A percentile compares a stretch with the other conserved stretches of the same genome.
phyloP scores from a whole-genome alignment of 2,797 vertebrate species.

The Mus caroli region DNA sequence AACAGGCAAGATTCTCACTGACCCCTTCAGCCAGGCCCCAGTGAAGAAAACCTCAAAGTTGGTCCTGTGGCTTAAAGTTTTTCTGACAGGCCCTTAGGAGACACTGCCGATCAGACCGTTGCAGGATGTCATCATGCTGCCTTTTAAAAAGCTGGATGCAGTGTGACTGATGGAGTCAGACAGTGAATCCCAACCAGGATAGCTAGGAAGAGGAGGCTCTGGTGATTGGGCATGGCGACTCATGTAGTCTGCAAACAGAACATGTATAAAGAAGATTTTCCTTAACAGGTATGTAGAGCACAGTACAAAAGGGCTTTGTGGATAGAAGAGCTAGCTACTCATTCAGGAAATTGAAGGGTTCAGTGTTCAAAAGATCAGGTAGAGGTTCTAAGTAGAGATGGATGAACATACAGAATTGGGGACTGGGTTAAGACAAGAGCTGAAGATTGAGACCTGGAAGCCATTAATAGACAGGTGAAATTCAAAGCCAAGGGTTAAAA shows the following conservation, averaged over 20 bases:
- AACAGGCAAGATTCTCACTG: neutral
- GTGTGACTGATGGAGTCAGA: neutral
- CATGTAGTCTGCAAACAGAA: neutral
- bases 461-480: constrained; percentile 2
- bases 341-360: neutral
- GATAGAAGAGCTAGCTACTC: neutral
- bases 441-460: constrained; percentile 25
- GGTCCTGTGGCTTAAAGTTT: neutral
- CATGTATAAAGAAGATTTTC: neutral
- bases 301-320: neutral
- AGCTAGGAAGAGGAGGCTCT: neutral
- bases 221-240: neutral
- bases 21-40: neutral
- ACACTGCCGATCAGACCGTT: neutral
- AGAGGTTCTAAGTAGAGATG: neutral
- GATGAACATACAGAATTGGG: neutral
- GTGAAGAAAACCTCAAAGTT: neutral
- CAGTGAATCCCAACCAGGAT: neutral
- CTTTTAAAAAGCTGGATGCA: neutral
- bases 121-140: neutral
- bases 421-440: constrained; percentile 1
- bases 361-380: neutral
- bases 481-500: constrained; percentile 31
- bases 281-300: neutral
- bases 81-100: neutral